phyloP scores from a whole-genome alignment of 2,113 vertebrate genomes.

The Jacana jacana region DNA sequence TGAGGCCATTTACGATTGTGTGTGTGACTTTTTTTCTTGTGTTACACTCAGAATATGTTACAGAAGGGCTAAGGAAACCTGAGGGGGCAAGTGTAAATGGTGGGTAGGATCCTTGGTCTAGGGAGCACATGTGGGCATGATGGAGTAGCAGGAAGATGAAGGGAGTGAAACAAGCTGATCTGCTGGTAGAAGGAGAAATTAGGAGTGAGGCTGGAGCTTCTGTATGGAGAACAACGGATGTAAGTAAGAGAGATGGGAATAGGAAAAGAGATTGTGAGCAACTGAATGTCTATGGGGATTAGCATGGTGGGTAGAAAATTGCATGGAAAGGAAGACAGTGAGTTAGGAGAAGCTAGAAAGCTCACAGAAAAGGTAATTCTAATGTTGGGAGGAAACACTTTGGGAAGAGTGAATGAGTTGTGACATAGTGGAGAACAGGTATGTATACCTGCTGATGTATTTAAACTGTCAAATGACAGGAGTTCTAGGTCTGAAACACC shows the following conservation, averaged over 20 bases:
- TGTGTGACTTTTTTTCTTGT: neutral
- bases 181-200: neutral
- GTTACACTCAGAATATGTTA: neutral
- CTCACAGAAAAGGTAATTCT: neutral
- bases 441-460: neutral
- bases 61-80: neutral
- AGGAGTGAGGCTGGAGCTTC: neutral
- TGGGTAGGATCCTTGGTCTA: neutral
- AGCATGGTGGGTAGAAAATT: neutral
- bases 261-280: neutral
- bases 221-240: neutral
- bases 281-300: neutral
- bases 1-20: neutral
- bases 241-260: neutral
- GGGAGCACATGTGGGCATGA: neutral
- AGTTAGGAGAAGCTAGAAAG: neutral
- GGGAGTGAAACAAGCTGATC: neutral
- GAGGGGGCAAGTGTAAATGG: neutral
- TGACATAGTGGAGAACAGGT: neutral
- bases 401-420: neutral
- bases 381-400: neutral
- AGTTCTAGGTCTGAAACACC: neutral
- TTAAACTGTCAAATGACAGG: neutral
- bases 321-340: neutral
- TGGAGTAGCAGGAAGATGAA: neutral